Evolutionary conservation across 2,888 invertebrate genomes (phyloP).

Genomic region (Rotaria macrura): DNA sequence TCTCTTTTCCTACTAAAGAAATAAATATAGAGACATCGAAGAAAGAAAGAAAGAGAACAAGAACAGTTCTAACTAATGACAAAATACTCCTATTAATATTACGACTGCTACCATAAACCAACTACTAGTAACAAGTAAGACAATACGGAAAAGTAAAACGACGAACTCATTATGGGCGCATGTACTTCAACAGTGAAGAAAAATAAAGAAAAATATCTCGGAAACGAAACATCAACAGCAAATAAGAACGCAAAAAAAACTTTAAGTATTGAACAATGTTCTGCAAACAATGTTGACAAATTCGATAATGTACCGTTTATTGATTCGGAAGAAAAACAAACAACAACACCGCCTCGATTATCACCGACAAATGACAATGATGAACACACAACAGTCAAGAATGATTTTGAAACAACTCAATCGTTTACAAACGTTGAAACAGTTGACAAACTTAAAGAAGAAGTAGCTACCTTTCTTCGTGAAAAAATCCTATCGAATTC

Average conservation of each 20-base stretch:
- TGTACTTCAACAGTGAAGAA: not conserved
- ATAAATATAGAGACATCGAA: not conserved
- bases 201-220: not conserved
- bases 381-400: not conserved
- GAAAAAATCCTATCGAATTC: not conserved
- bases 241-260: not conserved
- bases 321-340: conserved; percentile 23
- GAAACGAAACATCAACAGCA: not conserved
- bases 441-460: not conserved
- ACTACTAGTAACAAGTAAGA: not conserved
- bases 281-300: conserved; percentile 5
- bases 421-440: not conserved
- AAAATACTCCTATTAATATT: not conserved
- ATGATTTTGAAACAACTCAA: not conserved
- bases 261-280: conserved; percentile 4
- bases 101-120: not conserved
- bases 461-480: not conserved
- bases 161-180: not conserved
- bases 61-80: conserved; percentile 3
- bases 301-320: not conserved
- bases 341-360: not conserved
- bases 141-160: not conserved
- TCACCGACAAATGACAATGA: not conserved
- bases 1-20: not conserved
- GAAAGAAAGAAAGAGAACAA: not conserved